Percentiles rank a stretch among this genome's conserved stretches.
These are phyloP conservation scores for Cygnus olor DNA, from an alignment of 2,797 vertebrate species.

Conservation along the genomic window DNA sequence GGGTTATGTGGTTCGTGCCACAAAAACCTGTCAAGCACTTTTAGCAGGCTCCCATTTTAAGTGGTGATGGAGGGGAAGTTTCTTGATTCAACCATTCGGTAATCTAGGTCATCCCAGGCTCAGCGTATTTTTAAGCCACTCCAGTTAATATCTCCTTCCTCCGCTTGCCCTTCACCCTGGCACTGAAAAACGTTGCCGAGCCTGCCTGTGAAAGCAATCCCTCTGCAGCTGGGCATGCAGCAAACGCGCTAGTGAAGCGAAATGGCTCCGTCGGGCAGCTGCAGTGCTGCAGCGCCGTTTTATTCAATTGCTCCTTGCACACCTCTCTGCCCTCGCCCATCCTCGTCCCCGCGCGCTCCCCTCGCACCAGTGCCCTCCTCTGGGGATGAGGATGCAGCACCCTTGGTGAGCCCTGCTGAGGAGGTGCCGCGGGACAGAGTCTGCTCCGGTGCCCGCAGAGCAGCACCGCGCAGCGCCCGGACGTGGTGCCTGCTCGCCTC, in stretches of 20 bases:
- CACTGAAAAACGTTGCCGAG: neutral
- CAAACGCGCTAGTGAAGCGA: neutral
- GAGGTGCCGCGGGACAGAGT: neutral
- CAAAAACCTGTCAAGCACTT: conserved; percentile 70
- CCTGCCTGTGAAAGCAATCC: neutral
- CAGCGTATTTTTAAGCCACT: conserved; percentile 35
- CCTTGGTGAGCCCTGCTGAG: neutral
- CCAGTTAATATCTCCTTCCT: conserved; percentile 4
- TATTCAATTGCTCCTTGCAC: neutral
- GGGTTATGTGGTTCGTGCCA: conserved; percentile 71
- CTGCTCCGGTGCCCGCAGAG: neutral
- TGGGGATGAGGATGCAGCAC: neutral
- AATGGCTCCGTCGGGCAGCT: conserved; percentile 33
- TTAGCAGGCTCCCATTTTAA: conserved; percentile 72
- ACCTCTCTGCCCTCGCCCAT: neutral
- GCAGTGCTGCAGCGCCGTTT: neutral
- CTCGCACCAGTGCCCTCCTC: neutral
- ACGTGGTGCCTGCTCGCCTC: neutral
- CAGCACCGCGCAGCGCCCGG: neutral
- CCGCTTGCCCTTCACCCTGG: neutral
- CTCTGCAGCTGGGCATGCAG: neutral
- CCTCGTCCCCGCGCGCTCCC: neutral
- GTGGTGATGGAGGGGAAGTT: conserved; percentile 59
- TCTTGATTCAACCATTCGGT: conserved; percentile 50
- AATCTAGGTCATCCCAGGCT: conserved; percentile 64